phyloP scores from a whole-genome alignment of 2,888 invertebrate genomes.

The Agrotis clavis region DNA sequence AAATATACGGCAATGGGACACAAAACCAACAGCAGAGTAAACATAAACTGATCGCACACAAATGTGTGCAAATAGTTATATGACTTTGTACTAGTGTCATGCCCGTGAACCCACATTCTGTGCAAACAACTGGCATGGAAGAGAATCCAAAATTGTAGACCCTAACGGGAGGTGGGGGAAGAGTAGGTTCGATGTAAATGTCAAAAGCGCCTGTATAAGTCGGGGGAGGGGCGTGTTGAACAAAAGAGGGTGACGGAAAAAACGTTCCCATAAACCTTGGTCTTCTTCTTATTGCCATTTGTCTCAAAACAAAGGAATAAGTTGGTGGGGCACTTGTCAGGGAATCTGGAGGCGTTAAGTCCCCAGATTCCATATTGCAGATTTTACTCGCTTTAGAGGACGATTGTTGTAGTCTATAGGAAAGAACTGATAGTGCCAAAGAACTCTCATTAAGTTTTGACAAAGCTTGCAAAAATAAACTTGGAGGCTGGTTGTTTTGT shows the following conservation, averaged over 20 bases:
- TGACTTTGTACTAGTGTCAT: constrained; percentile 79
- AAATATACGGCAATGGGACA: constrained; percentile 84
- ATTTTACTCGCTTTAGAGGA: constrained; percentile 37
- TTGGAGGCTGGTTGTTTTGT: constrained; percentile 72
- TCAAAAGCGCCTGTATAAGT: constrained; percentile 86
- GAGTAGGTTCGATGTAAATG: constrained; percentile 81
- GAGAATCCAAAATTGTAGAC: constrained; percentile 81
- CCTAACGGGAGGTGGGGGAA: constrained; percentile 76
- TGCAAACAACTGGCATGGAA: constrained; percentile 81
- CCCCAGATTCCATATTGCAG: constrained; percentile 63
- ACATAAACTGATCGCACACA: constrained; percentile 83
- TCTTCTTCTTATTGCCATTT: constrained; percentile 80
- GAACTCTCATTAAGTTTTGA: constrained; percentile 80
- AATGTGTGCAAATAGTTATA: constrained; percentile 85
- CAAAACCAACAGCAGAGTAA: constrained; percentile 88
- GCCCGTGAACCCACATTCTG: constrained; percentile 84
- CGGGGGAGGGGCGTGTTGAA: constrained; percentile 85
- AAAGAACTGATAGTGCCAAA: constrained; percentile 67
- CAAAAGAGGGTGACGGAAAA: constrained; percentile 86
- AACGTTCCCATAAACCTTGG: constrained; percentile 87
- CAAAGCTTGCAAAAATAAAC: constrained; percentile 81
- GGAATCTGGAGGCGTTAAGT: constrained; percentile 82
- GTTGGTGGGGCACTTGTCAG: constrained; percentile 86
- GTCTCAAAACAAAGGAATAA: constrained; percentile 86
- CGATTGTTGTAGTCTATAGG: constrained; percentile 57